These are phyloP conservation scores for Moxostoma hubbsi DNA, from an alignment of 2,797 vertebrate genomes.

Conservation along the genomic window DNA sequence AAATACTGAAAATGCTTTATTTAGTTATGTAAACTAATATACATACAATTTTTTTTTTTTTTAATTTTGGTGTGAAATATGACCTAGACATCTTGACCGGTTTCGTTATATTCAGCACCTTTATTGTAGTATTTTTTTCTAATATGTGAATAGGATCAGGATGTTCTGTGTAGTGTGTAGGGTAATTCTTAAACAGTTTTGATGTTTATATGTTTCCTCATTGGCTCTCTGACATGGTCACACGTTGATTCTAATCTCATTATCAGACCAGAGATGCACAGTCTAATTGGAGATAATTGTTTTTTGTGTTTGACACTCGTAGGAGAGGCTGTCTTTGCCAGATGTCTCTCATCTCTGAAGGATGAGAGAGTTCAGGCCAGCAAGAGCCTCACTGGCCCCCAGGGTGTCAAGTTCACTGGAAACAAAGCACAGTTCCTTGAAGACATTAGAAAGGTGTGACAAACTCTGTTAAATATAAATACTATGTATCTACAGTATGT, in stretches of 20 bases:
- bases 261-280: background rate
- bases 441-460: conserved; percentile 90
- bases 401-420: conserved; percentile 75
- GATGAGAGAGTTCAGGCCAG: conserved; percentile 90
- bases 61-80: no score
- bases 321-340: conserved; percentile 98
- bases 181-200: background rate
- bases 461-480: background rate
- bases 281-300: background rate
- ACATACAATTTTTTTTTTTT: no score
- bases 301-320: conserved; percentile 17
- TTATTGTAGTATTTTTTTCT: no score
- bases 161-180: background rate
- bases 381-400: conserved; percentile 84
- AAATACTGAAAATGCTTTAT: no score
- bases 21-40: no score
- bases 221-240: background rate
- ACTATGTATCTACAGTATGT: no score
- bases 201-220: background rate
- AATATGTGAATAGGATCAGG: background rate
- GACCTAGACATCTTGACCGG: no score
- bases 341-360: conserved; percentile 95
- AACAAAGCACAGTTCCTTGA: conserved; percentile 89
- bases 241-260: background rate
- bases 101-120: no score